Percentiles rank a stretch among this genome's conserved stretches.
These are phyloP conservation scores for Homarus americanus DNA, from an alignment of 1,140 invertebrate species.

Conservation along the genomic window DNA sequence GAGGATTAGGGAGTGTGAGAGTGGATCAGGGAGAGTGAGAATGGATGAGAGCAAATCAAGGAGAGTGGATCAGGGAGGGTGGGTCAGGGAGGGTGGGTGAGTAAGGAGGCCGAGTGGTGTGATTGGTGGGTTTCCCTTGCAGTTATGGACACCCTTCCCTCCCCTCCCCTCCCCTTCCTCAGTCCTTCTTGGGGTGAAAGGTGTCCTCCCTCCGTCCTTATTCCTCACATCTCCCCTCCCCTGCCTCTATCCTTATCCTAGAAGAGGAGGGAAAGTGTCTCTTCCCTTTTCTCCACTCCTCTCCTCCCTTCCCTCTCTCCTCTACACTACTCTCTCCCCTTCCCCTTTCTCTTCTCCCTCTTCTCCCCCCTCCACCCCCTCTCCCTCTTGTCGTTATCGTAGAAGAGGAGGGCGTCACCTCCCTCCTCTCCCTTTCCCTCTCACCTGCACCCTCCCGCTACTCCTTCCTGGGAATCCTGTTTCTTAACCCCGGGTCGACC, in stretches of 20 bases:
- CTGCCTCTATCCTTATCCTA: not conserved
- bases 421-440: too few relatives aligned
- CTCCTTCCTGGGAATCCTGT: not conserved
- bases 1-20: too few relatives aligned
- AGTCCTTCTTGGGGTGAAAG: too few relatives aligned
- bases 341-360: too few relatives aligned
- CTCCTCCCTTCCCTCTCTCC: too few relatives aligned
- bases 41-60: not conserved
- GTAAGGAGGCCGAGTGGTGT: not conserved
- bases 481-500: too few relatives aligned
- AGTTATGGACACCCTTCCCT: not conserved
- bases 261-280: too few relatives aligned
- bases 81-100: not conserved
- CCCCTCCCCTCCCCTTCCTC: not conserved
- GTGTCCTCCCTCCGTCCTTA: not conserved
- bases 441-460: not conserved
- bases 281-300: too few relatives aligned
- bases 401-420: too few relatives aligned
- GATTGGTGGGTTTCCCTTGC: not conserved
- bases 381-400: too few relatives aligned
- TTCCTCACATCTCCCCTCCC: not conserved
- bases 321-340: too few relatives aligned
- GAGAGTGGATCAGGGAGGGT: not conserved
- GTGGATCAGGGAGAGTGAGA: not conserved
- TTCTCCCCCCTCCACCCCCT: too few relatives aligned